Evolutionary conservation across 1,140 invertebrate species (phyloP).

Genomic region (Wiebesia pumilae): DNA sequence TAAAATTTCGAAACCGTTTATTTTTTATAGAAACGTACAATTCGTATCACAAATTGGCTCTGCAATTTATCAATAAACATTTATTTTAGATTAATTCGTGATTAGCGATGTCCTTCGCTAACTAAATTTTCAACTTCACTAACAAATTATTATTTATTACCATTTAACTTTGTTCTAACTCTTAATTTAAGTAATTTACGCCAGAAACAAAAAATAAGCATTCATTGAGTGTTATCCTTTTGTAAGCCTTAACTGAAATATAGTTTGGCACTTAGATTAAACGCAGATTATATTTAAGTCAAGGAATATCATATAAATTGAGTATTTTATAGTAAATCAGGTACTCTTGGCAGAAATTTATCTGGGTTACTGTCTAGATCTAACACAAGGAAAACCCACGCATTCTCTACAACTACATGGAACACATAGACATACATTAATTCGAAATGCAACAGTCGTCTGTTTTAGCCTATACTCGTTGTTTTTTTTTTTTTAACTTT

Average conservation of each 20-base stretch:
- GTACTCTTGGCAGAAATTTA: neutral
- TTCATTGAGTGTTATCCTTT: neutral
- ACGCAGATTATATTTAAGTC: slow-evolving; percentile 4
- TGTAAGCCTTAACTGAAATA: neutral
- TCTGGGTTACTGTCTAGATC: slow-evolving; percentile 9
- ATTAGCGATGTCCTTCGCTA: too few species aligned
- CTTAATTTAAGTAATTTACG: neutral
- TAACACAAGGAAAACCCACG: neutral
- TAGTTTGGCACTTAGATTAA: neutral
- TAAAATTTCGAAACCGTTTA: too few species aligned
- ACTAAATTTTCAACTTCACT: too few species aligned
- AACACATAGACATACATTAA: neutral
- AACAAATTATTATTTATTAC: too few species aligned
- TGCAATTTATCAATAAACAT: too few species aligned
- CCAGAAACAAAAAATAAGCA: neutral
- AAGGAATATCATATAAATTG: neutral
- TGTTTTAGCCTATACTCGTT: neutral
- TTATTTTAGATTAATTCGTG: too few species aligned
- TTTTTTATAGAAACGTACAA: too few species aligned
- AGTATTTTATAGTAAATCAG: slow-evolving; percentile 9
- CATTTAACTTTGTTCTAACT: too few species aligned
- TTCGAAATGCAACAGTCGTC: neutral
- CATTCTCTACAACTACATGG: neutral
- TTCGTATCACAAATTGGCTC: too few species aligned
- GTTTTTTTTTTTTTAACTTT: neutral